Conservation (phyloP, 2,797 vertebrate genomes). For the Melanotaenia trifasciata region DNA sequence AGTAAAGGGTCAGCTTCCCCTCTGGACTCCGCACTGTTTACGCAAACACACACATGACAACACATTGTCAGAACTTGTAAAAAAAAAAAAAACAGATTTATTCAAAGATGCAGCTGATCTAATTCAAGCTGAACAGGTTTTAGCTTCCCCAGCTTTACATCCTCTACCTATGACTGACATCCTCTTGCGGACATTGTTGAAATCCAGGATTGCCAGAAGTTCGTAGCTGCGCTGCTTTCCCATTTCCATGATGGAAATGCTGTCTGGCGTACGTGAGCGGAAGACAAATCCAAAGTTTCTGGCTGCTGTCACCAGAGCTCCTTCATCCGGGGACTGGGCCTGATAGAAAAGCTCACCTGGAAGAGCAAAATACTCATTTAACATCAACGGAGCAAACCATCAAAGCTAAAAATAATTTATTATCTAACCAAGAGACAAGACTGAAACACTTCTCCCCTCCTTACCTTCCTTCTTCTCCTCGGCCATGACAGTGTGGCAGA, state of each 20-base stretch:
- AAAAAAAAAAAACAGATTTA: background rate
- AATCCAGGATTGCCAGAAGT: conserved; percentile 93
- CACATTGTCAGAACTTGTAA: background rate
- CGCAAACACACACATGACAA: background rate
- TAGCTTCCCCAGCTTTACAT: too few relatives aligned
- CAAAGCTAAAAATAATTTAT: background rate
- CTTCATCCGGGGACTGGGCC: conserved; percentile 97
- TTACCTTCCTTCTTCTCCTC: conserved; percentile 92
- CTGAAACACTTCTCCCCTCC: background rate
- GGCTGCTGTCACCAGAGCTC: conserved; percentile 92
- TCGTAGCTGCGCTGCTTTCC: conserved; percentile 86
- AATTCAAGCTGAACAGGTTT: too few relatives aligned
- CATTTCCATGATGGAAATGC: conserved; percentile 91
- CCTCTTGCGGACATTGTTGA: conserved; percentile 94
- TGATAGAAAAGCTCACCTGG: conserved; percentile 90
- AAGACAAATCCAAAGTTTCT: conserved; percentile 97
- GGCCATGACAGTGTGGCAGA: conserved; percentile 95
- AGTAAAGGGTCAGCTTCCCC: conserved; percentile 89
- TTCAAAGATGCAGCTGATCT: too few relatives aligned
- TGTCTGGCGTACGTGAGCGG: conserved; percentile 89
- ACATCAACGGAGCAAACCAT: too few relatives aligned
- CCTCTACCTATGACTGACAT: conserved; percentile 94
- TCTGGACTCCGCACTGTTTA: conserved; percentile 88
- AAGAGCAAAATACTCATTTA: background rate
- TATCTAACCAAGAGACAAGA: background rate